These are phyloP conservation scores for Abrostola tripartita DNA, from an alignment of 2,888 invertebrate genomes.

Conservation along the genomic window DNA sequence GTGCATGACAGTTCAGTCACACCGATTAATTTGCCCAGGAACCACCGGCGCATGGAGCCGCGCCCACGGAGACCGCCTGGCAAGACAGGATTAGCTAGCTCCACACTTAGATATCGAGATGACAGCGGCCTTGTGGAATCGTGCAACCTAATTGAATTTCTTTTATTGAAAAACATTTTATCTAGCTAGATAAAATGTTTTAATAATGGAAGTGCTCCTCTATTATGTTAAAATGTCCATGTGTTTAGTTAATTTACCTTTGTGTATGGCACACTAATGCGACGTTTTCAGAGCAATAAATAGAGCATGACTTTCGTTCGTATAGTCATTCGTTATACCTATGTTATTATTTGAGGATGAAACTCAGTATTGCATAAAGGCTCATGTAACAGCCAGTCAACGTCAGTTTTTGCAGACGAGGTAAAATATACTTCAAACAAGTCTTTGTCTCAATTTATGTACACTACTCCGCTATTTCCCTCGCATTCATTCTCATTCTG, in stretches of 20 bases:
- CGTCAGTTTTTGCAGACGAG: constrained; percentile 41
- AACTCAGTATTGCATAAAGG: constrained; percentile 35
- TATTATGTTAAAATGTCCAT: not conserved
- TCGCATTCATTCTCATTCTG: constrained; percentile 52
- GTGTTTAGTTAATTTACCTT: constrained; percentile 19
- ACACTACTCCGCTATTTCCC: constrained; percentile 36
- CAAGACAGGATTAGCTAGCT: constrained; percentile 47
- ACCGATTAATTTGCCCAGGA: constrained; percentile 61
- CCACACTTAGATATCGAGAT: constrained; percentile 38
- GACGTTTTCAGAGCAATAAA: constrained; percentile 28
- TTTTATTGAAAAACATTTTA: constrained; percentile 36
- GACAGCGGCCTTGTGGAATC: constrained; percentile 32
- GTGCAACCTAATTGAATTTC: constrained; percentile 31
- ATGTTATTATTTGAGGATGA: constrained; percentile 27
- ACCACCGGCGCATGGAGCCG: constrained; percentile 57
- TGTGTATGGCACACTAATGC: constrained; percentile 9
- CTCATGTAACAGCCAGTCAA: constrained; percentile 43
- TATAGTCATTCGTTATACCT: constrained; percentile 16
- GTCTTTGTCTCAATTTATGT: constrained; percentile 49
- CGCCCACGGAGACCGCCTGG: constrained; percentile 48
- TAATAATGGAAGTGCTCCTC: constrained; percentile 12
- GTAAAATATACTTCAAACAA: constrained; percentile 35
- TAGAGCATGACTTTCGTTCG: constrained; percentile 28
- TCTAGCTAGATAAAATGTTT: not conserved
- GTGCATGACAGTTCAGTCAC: constrained; percentile 71